These are phyloP conservation scores for Salmo trutta DNA, from an alignment of 2,797 vertebrate genomes.

Conservation along the genomic window DNA sequence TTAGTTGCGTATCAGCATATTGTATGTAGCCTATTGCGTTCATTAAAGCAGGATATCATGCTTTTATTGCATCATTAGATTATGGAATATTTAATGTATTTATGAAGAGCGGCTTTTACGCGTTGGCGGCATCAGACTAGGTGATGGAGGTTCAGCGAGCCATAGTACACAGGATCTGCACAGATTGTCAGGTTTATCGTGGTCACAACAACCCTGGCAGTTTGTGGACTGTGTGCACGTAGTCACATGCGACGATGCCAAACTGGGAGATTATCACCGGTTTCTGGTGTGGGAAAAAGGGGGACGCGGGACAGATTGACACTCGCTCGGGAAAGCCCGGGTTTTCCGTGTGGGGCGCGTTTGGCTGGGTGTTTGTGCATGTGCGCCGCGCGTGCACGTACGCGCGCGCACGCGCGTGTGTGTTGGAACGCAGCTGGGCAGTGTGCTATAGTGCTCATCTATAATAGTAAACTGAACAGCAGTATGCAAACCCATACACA, in stretches of 20 bases:
- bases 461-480: constrained; percentile 33
- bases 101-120: constrained; percentile 43
- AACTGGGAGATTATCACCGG: not conserved
- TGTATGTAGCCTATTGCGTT: constrained; percentile 22
- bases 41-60: constrained; percentile 28
- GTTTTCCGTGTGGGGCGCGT: constrained; percentile 57
- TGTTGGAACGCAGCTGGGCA: constrained; percentile 46
- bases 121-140: constrained; percentile 49
- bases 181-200: constrained; percentile 55
- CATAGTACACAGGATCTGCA: constrained; percentile 47
- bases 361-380: not conserved
- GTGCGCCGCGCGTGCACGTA: not conserved
- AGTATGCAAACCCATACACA: constrained; percentile 35
- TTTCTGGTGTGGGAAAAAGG: constrained; percentile 55
- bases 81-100: constrained; percentile 56
- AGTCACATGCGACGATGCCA: constrained; percentile 53
- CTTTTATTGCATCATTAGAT: constrained; percentile 50
- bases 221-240: constrained; percentile 29
- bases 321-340: constrained; percentile 67
- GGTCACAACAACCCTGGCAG: constrained; percentile 48
- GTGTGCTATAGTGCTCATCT: constrained; percentile 38
- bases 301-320: constrained; percentile 40
- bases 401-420: constrained; percentile 8
- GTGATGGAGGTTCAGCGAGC: constrained; percentile 35
- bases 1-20: constrained; percentile 34